phyloP scores from a whole-genome alignment of 2,113 vertebrate species.

The Vidua macroura region DNA sequence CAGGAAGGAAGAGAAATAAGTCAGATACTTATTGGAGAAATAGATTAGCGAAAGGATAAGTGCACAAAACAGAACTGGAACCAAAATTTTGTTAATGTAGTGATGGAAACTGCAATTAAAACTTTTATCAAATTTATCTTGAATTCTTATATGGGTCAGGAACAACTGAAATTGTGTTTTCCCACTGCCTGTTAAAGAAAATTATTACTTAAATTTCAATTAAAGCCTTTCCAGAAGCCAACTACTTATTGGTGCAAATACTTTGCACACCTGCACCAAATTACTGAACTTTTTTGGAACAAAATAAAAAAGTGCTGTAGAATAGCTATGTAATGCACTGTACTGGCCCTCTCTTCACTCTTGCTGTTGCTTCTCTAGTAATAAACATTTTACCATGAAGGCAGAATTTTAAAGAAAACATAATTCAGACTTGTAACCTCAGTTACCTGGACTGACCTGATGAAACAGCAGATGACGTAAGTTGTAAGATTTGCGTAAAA shows the following conservation, averaged over 20 bases:
- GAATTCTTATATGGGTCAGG: background rate
- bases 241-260: background rate
- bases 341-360: background rate
- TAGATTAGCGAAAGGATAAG: background rate
- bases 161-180: background rate
- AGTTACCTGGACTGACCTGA: background rate
- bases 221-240: background rate
- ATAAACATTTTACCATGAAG: background rate
- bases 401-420: background rate
- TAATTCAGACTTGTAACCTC: background rate
- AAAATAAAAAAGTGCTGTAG: background rate
- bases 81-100: background rate
- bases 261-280: background rate
- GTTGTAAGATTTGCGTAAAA: background rate
- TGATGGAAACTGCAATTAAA: background rate
- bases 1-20: background rate
- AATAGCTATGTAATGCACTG: background rate
- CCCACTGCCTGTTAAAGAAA: accelerated
- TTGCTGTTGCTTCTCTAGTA: background rate
- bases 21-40: background rate
- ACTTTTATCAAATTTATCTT: background rate
- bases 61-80: background rate
- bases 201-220: background rate
- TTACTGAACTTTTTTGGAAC: background rate
- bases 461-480: background rate